Conservation (phyloP, 2,113 vertebrate genomes). For the Tychaedon coryphoeus region DNA sequence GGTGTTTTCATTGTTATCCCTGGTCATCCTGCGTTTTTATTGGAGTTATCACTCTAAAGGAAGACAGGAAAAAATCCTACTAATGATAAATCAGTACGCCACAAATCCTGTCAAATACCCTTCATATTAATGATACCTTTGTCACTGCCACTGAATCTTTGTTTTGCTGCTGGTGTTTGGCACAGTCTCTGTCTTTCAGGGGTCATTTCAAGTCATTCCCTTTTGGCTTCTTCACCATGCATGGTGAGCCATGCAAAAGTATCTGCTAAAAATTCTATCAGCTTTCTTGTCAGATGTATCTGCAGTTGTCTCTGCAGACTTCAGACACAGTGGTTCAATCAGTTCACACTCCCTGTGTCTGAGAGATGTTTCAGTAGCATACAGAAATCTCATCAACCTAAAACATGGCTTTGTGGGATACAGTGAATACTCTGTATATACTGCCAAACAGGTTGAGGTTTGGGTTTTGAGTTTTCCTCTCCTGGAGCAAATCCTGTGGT, state of each 20-base stretch:
- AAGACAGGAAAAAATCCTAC: background rate
- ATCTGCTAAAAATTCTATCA: background rate
- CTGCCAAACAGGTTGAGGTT: background rate
- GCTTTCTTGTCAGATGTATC: background rate
- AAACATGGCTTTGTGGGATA: background rate
- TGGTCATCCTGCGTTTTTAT: background rate
- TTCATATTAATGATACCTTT: background rate
- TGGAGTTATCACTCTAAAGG: background rate
- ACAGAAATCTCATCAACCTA: background rate
- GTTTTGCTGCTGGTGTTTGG: background rate
- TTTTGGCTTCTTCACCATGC: background rate
- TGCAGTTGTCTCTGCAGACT: background rate
- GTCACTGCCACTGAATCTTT: background rate
- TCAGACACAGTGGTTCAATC: rapidly evolving
- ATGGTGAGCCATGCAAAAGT: background rate
- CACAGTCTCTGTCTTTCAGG: background rate
- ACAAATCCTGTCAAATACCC: background rate
- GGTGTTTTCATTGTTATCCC: background rate
- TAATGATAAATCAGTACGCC: background rate
- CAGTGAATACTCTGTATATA: background rate
- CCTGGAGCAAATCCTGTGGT: background rate
- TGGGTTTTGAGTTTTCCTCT: background rate
- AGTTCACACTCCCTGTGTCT: background rate
- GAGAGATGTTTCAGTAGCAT: background rate
- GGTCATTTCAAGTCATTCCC: background rate